Percentiles rank a stretch among this genome's conserved stretches.
phyloP scores from a whole-genome alignment of 1,140 invertebrate genomes.

The Apolygus lucorum region DNA sequence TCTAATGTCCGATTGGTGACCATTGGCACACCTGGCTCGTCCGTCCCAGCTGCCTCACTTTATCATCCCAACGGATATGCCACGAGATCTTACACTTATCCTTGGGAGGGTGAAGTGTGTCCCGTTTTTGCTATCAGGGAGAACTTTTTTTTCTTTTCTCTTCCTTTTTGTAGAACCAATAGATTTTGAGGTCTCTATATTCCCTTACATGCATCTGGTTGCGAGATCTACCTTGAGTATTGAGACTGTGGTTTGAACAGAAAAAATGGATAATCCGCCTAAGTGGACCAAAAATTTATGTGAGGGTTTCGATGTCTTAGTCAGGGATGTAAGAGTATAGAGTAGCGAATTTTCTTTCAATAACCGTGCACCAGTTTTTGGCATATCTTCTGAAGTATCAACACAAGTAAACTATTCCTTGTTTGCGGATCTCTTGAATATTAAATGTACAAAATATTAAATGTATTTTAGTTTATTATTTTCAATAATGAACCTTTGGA shows the following conservation, averaged over 20 bases:
- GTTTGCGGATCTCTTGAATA: too few species aligned
- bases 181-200: constrained; percentile 10
- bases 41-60: constrained; percentile 12
- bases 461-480: too few species aligned
- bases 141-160: not conserved
- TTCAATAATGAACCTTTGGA: too few species aligned
- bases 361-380: too few species aligned
- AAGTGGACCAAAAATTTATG: not conserved
- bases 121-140: not conserved
- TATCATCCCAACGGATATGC: constrained; percentile 19
- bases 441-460: too few species aligned
- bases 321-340: too few species aligned
- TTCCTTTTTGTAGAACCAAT: not conserved
- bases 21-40: constrained; percentile 11
- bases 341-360: too few species aligned
- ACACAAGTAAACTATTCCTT: too few species aligned
- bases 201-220: not conserved
- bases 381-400: too few species aligned
- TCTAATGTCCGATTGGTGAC: constrained; percentile 22
- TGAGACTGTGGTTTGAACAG: not conserved
- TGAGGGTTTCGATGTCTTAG: not conserved
- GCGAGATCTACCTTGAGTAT: not conserved
- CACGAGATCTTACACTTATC: constrained; percentile 20
- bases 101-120: constrained; percentile 3
- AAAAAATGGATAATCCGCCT: not conserved